These are phyloP conservation scores for Caenorhabditis macrosperma DNA, from an alignment of 2,888 invertebrate species.

Conservation along the genomic window DNA sequence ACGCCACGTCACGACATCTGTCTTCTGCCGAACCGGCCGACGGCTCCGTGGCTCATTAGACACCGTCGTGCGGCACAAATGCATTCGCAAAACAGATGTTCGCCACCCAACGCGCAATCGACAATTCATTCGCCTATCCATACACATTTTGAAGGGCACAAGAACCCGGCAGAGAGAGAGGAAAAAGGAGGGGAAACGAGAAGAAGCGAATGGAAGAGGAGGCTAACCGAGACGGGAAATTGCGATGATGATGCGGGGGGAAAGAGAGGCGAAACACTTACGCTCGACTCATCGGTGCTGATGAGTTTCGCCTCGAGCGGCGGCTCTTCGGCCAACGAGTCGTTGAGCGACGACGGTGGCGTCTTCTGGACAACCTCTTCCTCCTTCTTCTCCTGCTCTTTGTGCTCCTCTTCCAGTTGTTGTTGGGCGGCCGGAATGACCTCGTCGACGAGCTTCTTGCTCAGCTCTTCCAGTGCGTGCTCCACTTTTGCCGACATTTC, in stretches of 20 bases:
- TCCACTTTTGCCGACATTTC: slow-evolving; percentile 56
- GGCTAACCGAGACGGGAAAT: slow-evolving; percentile 23
- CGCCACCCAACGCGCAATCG: too few species aligned
- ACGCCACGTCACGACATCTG: slow-evolving; percentile 4
- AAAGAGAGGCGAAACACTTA: slow-evolving; percentile 3
- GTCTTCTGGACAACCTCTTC: slow-evolving; percentile 29
- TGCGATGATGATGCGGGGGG: background rate
- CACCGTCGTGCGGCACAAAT: background rate
- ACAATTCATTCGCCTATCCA: background rate
- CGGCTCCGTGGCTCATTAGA: slow-evolving; percentile 3
- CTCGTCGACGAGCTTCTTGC: slow-evolving; percentile 60
- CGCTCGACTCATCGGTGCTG: slow-evolving; percentile 53
- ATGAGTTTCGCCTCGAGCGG: slow-evolving; percentile 33
- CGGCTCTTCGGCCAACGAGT: slow-evolving; percentile 38
- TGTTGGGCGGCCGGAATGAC: slow-evolving; percentile 58
- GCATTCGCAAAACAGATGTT: slow-evolving; percentile 27
- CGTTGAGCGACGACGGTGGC: slow-evolving; percentile 52
- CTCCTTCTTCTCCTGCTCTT: background rate
- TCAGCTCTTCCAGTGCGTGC: slow-evolving; percentile 52
- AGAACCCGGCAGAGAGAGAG: too few species aligned
- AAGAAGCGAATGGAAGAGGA: slow-evolving; percentile 9
- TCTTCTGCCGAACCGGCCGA: too few species aligned
- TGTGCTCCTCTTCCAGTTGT: slow-evolving; percentile 14
- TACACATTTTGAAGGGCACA: background rate
- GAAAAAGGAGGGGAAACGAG: background rate